These are phyloP conservation scores for Ceyx melanurus DNA, from an alignment of 2,113 vertebrate species.

Conservation along the genomic window DNA sequence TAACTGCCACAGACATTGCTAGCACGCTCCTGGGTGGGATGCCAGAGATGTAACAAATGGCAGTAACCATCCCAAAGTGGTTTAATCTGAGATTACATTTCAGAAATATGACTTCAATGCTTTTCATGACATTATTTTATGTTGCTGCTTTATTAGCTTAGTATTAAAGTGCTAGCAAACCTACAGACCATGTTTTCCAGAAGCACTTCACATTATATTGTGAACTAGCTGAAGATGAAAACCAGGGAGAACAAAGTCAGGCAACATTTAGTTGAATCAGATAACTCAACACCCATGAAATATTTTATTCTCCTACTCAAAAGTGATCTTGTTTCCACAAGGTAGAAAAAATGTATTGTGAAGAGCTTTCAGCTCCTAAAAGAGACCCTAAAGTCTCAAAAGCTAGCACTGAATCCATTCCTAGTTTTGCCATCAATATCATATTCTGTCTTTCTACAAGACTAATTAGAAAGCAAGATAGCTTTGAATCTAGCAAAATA, in stretches of 20 bases:
- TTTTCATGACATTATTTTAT: background rate
- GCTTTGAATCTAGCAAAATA: background rate
- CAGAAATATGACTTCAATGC: background rate
- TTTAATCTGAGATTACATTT: background rate
- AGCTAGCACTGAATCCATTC: background rate
- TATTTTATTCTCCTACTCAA: background rate
- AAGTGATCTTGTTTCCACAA: background rate
- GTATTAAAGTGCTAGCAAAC: background rate
- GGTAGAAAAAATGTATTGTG: background rate
- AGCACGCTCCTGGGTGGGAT: background rate
- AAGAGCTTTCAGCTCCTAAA: background rate
- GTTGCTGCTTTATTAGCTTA: background rate
- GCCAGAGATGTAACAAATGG: background rate
- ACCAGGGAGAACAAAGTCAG: background rate
- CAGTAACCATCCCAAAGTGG: background rate
- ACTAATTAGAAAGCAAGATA: background rate
- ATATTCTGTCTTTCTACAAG: background rate
- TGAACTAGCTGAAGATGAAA: background rate
- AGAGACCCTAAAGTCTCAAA: background rate
- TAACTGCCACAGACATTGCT: background rate
- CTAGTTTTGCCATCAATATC: background rate
- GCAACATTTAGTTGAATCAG: background rate
- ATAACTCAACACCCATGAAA: background rate
- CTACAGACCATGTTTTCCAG: background rate
- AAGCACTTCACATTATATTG: background rate